Percentiles rank a stretch among this genome's conserved stretches.
Evolutionary conservation across 2,797 vertebrate species (phyloP).

Genomic region (Orientallactaga sibirica): DNA sequence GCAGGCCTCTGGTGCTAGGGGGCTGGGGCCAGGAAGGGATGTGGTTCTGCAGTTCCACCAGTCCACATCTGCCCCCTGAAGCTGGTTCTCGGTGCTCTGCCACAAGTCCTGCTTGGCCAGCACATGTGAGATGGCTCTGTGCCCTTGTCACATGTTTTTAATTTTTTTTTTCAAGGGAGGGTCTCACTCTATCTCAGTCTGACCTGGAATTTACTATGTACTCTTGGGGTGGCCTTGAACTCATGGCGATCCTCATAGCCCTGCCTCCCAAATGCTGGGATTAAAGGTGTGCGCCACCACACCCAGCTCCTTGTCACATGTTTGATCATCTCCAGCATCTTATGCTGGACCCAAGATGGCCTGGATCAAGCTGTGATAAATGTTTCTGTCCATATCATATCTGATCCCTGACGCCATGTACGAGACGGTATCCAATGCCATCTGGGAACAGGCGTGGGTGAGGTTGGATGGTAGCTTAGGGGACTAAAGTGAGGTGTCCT

Average conservation of each 20-base stretch:
- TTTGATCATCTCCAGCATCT: too few relatives aligned
- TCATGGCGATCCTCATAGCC: too few relatives aligned
- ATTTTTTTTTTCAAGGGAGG: too few relatives aligned
- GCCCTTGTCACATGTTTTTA: background rate
- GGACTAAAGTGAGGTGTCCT: fast-evolving
- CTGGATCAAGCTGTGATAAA: background rate
- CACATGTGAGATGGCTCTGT: background rate
- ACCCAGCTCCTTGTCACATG: too few relatives aligned
- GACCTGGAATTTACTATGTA: too few relatives aligned
- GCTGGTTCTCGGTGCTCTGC: background rate
- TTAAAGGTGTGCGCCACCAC: too few relatives aligned
- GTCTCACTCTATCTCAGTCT: too few relatives aligned
- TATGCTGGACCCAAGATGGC: fast-evolving
- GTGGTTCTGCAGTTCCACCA: fast-evolving
- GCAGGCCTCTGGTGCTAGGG: background rate
- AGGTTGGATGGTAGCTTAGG: background rate
- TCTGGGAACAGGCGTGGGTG: background rate
- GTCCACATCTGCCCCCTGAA: fast-evolving
- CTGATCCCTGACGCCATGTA: fast-evolving
- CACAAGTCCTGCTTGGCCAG: background rate
- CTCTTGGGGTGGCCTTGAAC: too few relatives aligned
- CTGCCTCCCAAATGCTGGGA: too few relatives aligned
- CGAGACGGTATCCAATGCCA: too few relatives aligned
- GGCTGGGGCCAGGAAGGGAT: background rate
- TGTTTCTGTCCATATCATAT: fast-evolving